Evolutionary conservation across 2,113 vertebrate species (phyloP).

Genomic region (Herpetotheres cachinnans): DNA sequence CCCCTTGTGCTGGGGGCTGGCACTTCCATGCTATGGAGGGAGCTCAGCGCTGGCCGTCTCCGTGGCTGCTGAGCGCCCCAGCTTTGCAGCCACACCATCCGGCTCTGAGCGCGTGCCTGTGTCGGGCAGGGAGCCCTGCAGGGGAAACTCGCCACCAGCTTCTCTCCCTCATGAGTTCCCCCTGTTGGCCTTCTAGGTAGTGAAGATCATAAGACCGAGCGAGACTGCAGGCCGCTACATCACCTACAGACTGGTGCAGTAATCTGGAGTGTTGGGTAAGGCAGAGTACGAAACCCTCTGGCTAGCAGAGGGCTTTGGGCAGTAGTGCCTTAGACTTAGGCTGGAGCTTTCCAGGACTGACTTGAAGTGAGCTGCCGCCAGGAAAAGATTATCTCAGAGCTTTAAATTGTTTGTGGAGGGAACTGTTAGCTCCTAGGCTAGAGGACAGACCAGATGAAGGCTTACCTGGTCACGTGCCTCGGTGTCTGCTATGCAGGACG

Average conservation of each 20-base stretch:
- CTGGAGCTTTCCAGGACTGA: rapidly evolving
- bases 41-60: rapidly evolving
- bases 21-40: neutral
- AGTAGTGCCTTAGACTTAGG: rapidly evolving
- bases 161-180: neutral
- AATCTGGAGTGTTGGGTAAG: neutral
- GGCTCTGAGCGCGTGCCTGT: rapidly evolving
- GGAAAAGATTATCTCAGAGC: neutral
- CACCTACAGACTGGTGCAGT: conserved; percentile 96
- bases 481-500: rapidly evolving
- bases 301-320: neutral
- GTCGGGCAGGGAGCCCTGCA: neutral
- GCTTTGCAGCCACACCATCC: neutral
- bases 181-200: conserved; percentile 75
- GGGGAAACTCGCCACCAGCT: neutral
- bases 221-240: conserved; percentile 96
- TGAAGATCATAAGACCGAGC: conserved; percentile 97
- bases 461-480: neutral
- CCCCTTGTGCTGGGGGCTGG: too few relatives aligned
- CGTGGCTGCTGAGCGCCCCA: rapidly evolving
- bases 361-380: neutral
- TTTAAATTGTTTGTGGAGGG: neutral
- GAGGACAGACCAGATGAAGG: neutral
- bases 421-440: too few relatives aligned
- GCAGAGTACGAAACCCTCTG: rapidly evolving